These are phyloP conservation scores for Hermetia illucens DNA, from an alignment of 1,140 invertebrate species.

Conservation along the genomic window DNA sequence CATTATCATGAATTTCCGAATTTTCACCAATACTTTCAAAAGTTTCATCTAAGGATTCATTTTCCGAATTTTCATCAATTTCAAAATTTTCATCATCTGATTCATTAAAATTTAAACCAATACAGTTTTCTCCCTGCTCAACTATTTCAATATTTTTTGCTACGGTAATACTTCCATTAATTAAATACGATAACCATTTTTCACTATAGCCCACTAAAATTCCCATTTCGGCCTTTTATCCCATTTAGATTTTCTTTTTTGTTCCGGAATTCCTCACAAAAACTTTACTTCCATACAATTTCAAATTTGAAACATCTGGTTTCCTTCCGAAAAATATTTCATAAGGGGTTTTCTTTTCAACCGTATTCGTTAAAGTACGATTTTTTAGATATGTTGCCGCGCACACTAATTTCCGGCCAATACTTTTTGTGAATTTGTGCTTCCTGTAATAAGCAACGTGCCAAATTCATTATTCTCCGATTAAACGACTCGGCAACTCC, in stretches of 20 bases:
- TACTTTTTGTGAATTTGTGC: slow-evolving; percentile 5
- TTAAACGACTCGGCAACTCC: slow-evolving; percentile 29
- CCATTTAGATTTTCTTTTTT: slow-evolving; percentile 20
- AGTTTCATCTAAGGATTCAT: slow-evolving; percentile 12
- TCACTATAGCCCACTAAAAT: not conserved
- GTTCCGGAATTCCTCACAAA: slow-evolving; percentile 20
- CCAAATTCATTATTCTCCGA: slow-evolving; percentile 28
- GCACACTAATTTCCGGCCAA: slow-evolving; percentile 15
- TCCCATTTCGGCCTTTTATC: slow-evolving; percentile 17
- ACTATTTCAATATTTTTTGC: slow-evolving; percentile 9
- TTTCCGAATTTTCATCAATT: too few relatives aligned
- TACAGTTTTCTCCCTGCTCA: slow-evolving; percentile 5
- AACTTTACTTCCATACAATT: slow-evolving; percentile 14
- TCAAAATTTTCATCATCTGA: slow-evolving; percentile 9
- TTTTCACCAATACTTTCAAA: too few relatives aligned
- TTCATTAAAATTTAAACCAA: too few relatives aligned
- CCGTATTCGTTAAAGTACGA: slow-evolving; percentile 16
- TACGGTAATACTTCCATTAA: slow-evolving; percentile 7
- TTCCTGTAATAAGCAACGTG: slow-evolving; percentile 9
- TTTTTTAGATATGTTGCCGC: slow-evolving; percentile 19
- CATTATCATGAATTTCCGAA: too few relatives aligned
- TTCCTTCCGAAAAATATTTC: slow-evolving; percentile 24
- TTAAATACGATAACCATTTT: slow-evolving; percentile 3
- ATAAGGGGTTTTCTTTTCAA: slow-evolving; percentile 25
- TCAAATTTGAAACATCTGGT: slow-evolving; percentile 21